phyloP scores from a whole-genome alignment of 2,797 vertebrate genomes.

The Lates japonicus region DNA sequence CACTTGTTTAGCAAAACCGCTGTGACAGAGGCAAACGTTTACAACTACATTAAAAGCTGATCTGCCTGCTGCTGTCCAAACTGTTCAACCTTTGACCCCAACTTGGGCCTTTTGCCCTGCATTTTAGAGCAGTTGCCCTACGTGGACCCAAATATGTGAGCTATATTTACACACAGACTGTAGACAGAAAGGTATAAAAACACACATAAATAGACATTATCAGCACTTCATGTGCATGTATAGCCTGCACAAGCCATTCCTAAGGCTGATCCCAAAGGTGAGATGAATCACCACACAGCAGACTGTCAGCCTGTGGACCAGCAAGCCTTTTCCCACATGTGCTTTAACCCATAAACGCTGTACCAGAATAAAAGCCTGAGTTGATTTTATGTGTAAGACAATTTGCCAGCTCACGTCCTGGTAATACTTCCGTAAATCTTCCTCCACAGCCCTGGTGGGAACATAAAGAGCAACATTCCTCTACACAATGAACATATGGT shows the following conservation, averaged over 20 bases:
- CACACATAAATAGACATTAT: neutral
- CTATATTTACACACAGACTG: neutral
- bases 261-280: constrained; percentile 27
- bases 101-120: neutral
- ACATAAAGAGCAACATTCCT: neutral
- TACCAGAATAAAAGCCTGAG: constrained; percentile 4
- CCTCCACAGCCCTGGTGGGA: neutral
- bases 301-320: constrained; percentile 24
- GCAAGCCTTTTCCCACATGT: constrained; percentile 19
- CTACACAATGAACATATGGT: neutral
- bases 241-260: constrained; percentile 28
- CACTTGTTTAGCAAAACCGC: constrained; percentile 53
- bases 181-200: constrained; percentile 13
- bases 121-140: neutral
- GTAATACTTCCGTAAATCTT: constrained; percentile 1
- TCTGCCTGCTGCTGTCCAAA: constrained; percentile 3
- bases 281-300: constrained; percentile 32
- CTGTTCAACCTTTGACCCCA: neutral
- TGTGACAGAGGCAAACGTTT: constrained; percentile 32
- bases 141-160: too few relatives aligned
- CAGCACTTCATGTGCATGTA: neutral
- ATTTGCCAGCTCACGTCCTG: constrained; percentile 6
- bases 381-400: constrained; percentile 8
- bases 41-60: constrained; percentile 43
- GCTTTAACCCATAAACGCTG: constrained; percentile 21